Evolutionary conservation across 1,140 invertebrate genomes (phyloP).

Genomic region (Aradophagus sp.): DNA sequence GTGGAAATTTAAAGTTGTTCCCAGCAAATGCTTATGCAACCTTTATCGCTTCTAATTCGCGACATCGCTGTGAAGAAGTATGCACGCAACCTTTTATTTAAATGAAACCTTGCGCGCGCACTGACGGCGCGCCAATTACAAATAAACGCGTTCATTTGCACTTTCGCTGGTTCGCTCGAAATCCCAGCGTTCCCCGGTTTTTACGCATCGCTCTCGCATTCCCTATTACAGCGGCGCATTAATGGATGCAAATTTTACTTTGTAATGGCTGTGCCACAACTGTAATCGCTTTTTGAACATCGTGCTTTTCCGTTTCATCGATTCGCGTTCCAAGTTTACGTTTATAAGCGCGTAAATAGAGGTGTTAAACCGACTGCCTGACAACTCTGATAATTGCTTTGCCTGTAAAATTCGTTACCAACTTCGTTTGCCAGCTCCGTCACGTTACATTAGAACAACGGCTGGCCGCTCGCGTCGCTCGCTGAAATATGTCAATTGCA

Average conservation of each 20-base stretch:
- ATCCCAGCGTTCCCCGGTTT: conserved; percentile 36
- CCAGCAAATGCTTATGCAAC: too few species aligned
- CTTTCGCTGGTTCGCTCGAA: conserved; percentile 40
- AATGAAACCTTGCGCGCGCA: conserved; percentile 34
- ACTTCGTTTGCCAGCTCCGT: conserved; percentile 44
- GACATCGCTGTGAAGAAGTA: conserved; percentile 7
- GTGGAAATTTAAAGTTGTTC: too few species aligned
- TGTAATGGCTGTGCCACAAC: conserved; percentile 59
- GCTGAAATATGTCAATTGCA: conserved; percentile 60
- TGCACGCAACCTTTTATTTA: conserved; percentile 22
- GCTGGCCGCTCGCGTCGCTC: conserved; percentile 20
- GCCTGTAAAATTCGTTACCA: conserved; percentile 69
- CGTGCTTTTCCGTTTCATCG: conserved; percentile 59
- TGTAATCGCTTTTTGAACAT: conserved; percentile 56
- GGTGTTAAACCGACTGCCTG: conserved; percentile 71
- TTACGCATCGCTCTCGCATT: conserved; percentile 38
- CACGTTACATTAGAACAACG: conserved; percentile 51
- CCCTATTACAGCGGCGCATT: conserved; percentile 51
- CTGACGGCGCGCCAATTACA: conserved; percentile 33
- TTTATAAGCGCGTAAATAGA: conserved; percentile 68
- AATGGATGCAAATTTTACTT: conserved; percentile 65
- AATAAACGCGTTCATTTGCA: conserved; percentile 53
- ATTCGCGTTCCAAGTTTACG: conserved; percentile 61
- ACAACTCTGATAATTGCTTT: conserved; percentile 73
- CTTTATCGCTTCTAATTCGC: too few species aligned